phyloP scores from a whole-genome alignment of 2,888 invertebrate species.

The Perizoma flavofasciatum region DNA sequence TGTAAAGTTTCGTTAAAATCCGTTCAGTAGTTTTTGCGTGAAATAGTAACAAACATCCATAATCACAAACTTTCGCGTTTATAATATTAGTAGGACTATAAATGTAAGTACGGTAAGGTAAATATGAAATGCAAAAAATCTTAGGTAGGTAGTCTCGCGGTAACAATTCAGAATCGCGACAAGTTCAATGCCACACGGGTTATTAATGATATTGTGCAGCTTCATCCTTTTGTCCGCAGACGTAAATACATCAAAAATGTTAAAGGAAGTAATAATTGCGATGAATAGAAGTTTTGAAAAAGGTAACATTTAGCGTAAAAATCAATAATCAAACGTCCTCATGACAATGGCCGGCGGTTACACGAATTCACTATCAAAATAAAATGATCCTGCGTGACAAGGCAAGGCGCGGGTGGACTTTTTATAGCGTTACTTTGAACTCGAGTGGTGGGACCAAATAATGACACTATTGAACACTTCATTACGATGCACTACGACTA shows the following conservation, averaged over 20 bases:
- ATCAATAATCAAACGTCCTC: slow-evolving; percentile 79
- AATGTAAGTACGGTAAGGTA: not conserved
- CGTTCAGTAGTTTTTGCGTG: no score
- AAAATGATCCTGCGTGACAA: slow-evolving; percentile 71
- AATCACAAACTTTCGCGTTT: no score
- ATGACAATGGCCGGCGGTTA: slow-evolving; percentile 75
- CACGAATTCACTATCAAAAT: slow-evolving; percentile 79
- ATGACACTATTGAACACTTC: slow-evolving; percentile 49
- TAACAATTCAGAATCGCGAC: slow-evolving; percentile 60
- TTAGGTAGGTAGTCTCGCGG: slow-evolving; percentile 18
- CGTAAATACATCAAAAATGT: slow-evolving; percentile 70
- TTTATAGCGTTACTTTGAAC: slow-evolving; percentile 64
- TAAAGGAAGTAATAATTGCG: slow-evolving; percentile 76
- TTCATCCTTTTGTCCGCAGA: slow-evolving; percentile 61
- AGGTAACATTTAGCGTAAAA: slow-evolving; percentile 81
- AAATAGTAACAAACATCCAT: no score
- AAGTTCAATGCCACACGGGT: slow-evolving; percentile 70
- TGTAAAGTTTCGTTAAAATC: no score
- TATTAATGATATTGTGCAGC: slow-evolving; percentile 78
- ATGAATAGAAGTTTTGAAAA: slow-evolving; percentile 73
- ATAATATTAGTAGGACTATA: no score
- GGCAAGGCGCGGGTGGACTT: slow-evolving; percentile 72
- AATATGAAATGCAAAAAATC: slow-evolving; percentile 46
- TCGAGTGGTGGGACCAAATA: slow-evolving; percentile 65
- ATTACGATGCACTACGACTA: not conserved